A percentile compares a stretch with the other conserved stretches of the same genome.
Conservation (phyloP, 2,797 vertebrate genomes). For the Enoplosus armatus region DNA sequence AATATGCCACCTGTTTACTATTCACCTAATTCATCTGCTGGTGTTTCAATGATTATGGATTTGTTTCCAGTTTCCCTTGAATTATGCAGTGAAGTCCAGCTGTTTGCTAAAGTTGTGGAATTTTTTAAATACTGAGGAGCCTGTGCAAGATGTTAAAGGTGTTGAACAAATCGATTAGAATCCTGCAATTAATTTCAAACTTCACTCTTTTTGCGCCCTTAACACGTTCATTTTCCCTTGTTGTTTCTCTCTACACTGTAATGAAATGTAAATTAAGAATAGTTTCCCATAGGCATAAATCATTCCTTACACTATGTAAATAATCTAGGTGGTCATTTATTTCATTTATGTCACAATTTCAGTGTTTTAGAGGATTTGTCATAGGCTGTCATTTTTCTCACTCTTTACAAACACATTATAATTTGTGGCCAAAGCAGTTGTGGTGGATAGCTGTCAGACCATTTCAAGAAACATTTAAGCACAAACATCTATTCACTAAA, state of each 20-base stretch:
- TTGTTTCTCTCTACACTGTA: too few species aligned
- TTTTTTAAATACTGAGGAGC: not conserved
- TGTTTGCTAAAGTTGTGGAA: fast-evolving
- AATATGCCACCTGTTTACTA: fast-evolving
- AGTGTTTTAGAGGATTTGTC: not conserved
- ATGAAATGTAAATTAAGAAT: not conserved
- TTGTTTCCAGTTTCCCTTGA: not conserved
- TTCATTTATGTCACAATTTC: not conserved
- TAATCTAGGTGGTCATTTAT: fast-evolving
- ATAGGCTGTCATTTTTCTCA: fast-evolving
- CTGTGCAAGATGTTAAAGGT: not conserved
- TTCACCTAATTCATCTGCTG: too few species aligned
- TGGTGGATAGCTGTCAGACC: fast-evolving
- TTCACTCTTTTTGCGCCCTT: fast-evolving
- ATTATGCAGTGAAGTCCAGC: not conserved
- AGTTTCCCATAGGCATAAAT: fast-evolving
- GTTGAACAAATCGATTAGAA: not conserved
- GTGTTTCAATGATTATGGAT: fast-evolving
- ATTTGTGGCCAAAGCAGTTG: not conserved
- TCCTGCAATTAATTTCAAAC: not conserved
- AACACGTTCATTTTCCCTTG: not conserved
- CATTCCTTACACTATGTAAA: too few species aligned
- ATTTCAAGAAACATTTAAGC: not conserved
- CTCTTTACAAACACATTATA: not conserved
- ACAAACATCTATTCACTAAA: not conserved